Evolutionary conservation across 2,888 invertebrate species (phyloP), one percentile per base, ranked within the genome.

Genomic region (Chelonus formosanus): DNA sequence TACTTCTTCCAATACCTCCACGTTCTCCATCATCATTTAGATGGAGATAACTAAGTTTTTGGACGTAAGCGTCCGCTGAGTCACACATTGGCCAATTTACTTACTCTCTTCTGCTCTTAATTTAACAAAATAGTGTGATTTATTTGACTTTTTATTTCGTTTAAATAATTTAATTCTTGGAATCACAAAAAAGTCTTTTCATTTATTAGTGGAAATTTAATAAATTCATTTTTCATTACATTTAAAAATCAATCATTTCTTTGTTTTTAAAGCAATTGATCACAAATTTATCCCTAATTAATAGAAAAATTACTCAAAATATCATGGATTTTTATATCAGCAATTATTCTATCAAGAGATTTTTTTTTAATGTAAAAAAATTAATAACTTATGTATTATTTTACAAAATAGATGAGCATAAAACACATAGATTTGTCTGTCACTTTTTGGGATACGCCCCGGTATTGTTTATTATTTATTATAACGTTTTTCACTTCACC

Each of bases 1-100:
- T 60, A 44, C 63, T 40, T 52, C 31, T 61, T 8, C 69, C 50
- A 59, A 35, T 34, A 47, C 45, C 47, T 7, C 57, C 59, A 31
- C 69, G 70, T 54, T 73, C 74, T 58, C 47, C 57, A 52, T 83
- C 83, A 77, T 84, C 81, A 55, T 76, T 77, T n/a, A 84, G 76
- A 63, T 78, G 80, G 66, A 84, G 78, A 70, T 81, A 83, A 71
- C 77, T 78, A 73, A 84, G 76, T 74, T 83, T 84, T 74, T 84
- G 83, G 66, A 81, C 76, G 73, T 80, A 83, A 68, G 78, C 78
- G 74, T 83, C 83, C 56, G 79, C 79, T 43, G 84, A 82, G 74
- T 84, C 83, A 73, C 84, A 82, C 84, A 84, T 84, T 82, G 78
- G 77, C 78, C 73, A 36, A 57, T 31, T 54, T 32, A 54, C 8